Percentiles rank a stretch among this genome's conserved stretches.
These are phyloP conservation scores for Ceyx margarethae DNA, from an alignment of 2,113 vertebrate genomes.

Conservation along the genomic window DNA sequence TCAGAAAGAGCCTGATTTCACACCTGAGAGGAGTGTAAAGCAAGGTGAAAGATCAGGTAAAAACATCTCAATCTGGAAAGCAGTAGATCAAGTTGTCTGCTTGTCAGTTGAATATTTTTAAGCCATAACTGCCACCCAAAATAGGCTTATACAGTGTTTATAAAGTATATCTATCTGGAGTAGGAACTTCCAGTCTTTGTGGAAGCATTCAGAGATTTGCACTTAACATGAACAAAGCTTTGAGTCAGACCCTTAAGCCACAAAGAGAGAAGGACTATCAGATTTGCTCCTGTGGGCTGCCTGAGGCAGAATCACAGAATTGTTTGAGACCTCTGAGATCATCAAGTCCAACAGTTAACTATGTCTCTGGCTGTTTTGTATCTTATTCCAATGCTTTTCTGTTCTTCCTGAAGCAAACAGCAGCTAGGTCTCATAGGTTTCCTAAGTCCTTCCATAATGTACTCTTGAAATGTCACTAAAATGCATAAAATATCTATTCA, in stretches of 20 bases:
- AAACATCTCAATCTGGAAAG: not conserved
- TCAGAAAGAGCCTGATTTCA: not conserved
- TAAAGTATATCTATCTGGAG: not conserved
- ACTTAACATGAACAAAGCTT: not conserved
- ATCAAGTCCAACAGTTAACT: not conserved
- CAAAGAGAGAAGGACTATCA: not conserved
- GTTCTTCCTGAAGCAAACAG: not conserved
- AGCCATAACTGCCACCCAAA: not conserved
- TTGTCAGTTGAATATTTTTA: not conserved
- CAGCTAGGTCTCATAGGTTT: not conserved
- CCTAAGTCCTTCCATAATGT: not conserved
- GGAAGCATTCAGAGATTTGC: not conserved
- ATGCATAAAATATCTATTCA: not conserved
- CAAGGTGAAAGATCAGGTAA: not conserved
- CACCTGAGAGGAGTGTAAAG: not conserved
- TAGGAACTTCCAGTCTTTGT: not conserved
- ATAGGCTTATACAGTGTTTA: not conserved
- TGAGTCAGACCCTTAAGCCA: not conserved
- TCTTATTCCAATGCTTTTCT: not conserved
- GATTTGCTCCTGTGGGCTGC: not conserved
- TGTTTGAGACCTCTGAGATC: too few species aligned
- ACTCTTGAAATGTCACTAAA: not conserved
- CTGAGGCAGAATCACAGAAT: not conserved
- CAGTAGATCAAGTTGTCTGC: not conserved
- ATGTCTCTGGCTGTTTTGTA: not conserved